Base-by-base conservation (phyloP, 2,113 vertebrate species). In the Seriola dumerili region DNA sequence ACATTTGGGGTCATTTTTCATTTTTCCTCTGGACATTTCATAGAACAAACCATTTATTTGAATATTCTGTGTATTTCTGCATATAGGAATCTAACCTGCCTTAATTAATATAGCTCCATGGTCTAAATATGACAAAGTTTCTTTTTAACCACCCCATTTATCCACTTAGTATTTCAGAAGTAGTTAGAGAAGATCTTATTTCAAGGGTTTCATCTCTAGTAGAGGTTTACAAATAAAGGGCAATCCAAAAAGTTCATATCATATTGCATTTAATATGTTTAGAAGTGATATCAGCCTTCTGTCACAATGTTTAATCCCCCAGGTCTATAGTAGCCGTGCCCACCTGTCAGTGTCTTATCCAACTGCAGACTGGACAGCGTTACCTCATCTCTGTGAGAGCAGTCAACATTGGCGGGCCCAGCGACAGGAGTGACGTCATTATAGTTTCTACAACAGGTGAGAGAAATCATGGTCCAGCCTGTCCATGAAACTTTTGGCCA, bases 251-350 rank as follows among this genome's bases (percentile, higher is more conserved):
- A 50, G 21, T 23, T 40, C 13, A 25, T 29, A 1, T 79, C 38
- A 59, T 34, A 42, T 10, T 76, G 32, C 32, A 50, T 64, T 70
- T 29, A 10, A 29, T 19, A 3, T 11, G 7, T 73, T 73, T 65
- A 13, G 46, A 69, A 68, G 36, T 81, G 57, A 64, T 69, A 8
- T 66, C 55, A 76, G 29, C 19, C 46, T 14, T 54, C 10, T 17
- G 29, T 71, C 66, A 2, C 10, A 32, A 3, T 61, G 34, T 13
- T 70, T 64, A 38, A 59, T 58, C 40, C 40, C 23, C 10, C 83
- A 99, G 98, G 85, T 97, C 96, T 1, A 91, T 99, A 1, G 96
- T 98, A 36, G 98, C 97, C 3, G 96, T 99, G 77, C 98, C 98
- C 23, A 96, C 95, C 85, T 98, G 98, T 2, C 96, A 98, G 95